Evolutionary conservation across 1,140 invertebrate species (phyloP), one percentile per base, ranked within the genome.

Genomic region (Nasonia vitripennis): DNA sequence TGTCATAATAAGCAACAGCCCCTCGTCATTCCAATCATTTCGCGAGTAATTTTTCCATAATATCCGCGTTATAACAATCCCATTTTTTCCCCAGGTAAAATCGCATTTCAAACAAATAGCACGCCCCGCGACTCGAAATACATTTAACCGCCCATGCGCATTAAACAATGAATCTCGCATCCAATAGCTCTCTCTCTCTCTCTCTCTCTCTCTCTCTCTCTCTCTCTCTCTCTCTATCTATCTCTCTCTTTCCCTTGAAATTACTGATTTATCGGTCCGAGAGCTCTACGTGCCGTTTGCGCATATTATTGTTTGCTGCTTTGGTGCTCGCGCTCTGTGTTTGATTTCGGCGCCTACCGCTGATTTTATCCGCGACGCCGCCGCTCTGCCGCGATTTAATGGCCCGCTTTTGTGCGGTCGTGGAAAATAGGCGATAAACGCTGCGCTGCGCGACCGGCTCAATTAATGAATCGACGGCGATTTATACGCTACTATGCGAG

Each of bases 201-300:
- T n/a, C n/a, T n/a, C n/a, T n/a, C n/a, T n/a, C n/a, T n/a, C n/a
- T n/a, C n/a, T n/a, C n/a, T n/a, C n/a, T n/a, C n/a, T n/a, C n/a
- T n/a, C n/a, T n/a, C n/a, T n/a, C n/a, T n/a, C n/a, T n/a, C n/a
- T n/a, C n/a, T n/a, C n/a, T n/a, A n/a, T n/a, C n/a, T n/a, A n/a
- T n/a, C 41, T 10, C 6, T 48, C 41, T 27, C 23, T 31, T 5
- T 14, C 68, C 14, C 37, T 68, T 7, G 27, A 67, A 67, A 83
- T 77, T 68, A 78, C 73, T 70, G 74, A 83, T 78, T 83, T 83
- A 83, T 83, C 74, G 55, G 20, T 3, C 9, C 27, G 34, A 17
- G 51, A 3, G 2, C 2, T 51, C 1, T 23, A 68, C 48, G 34
- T 51, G 55, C 2, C 71, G 71, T 17, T 70, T 48, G 51, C 51